Evolutionary conservation across 1,140 invertebrate species (phyloP).

Genomic region (Stegodyphus dumicola): DNA sequence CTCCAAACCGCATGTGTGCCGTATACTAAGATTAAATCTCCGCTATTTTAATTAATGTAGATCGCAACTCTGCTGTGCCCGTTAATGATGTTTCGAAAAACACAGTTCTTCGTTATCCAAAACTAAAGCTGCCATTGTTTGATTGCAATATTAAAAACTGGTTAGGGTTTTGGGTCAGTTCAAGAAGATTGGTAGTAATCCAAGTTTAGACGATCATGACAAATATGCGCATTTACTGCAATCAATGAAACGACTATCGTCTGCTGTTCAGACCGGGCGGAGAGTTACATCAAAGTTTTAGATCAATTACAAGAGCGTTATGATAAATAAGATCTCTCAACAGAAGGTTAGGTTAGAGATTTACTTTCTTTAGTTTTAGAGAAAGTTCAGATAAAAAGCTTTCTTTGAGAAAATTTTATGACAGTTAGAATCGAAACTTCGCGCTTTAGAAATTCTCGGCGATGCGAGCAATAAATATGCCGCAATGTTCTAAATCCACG

Average conservation of each 20-base stretch:
- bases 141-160: constrained; percentile 2
- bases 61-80: background rate
- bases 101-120: background rate
- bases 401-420: background rate
- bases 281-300: background rate
- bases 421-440: background rate
- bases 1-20: too few species aligned
- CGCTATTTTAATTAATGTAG: background rate
- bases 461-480: background rate
- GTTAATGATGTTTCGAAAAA: background rate
- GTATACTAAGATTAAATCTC: background rate
- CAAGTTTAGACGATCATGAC: background rate
- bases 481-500: background rate
- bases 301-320: background rate
- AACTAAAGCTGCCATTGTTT: constrained; percentile 4
- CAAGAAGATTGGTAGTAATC: background rate
- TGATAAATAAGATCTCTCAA: background rate
- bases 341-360: background rate
- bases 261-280: background rate
- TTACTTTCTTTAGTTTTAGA: background rate
- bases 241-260: too few species aligned
- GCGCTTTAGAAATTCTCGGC: background rate
- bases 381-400: background rate
- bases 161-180: background rate
- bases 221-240: background rate